Conservation (phyloP, 2,113 vertebrate genomes). For the Phycodurus eques region DNA sequence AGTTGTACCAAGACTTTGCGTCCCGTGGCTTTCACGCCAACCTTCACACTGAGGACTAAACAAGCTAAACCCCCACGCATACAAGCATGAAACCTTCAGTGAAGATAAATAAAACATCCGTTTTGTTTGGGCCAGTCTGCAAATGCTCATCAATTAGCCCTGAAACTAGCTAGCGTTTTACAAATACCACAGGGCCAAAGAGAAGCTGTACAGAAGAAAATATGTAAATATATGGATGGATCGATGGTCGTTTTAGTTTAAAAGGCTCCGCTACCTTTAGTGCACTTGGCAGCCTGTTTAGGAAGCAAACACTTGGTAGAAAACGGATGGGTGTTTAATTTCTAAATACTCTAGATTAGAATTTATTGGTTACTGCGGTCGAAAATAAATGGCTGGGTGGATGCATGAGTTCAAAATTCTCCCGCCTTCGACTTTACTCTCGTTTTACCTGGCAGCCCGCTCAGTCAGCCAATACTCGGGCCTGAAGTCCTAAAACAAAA, state of each 20-base stretch:
- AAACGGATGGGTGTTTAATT: too few relatives aligned
- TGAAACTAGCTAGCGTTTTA: neutral
- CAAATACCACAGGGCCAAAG: neutral
- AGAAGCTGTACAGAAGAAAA: too few relatives aligned
- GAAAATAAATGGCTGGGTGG: neutral
- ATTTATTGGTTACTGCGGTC: neutral
- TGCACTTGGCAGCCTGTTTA: too few relatives aligned
- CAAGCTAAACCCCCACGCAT: conserved; percentile 5
- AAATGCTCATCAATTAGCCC: neutral
- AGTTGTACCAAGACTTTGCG: conserved; percentile 33
- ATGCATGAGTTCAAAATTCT: neutral
- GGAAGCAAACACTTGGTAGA: too few relatives aligned
- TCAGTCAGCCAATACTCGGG: neutral
- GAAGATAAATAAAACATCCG: neutral
- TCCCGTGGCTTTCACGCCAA: conserved; percentile 45
- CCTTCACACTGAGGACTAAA: conserved; percentile 33
- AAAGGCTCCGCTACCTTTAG: too few relatives aligned
- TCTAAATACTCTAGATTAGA: too few relatives aligned
- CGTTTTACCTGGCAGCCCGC: neutral
- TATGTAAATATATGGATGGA: too few relatives aligned
- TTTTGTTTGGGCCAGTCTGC: neutral
- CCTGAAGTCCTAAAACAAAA: too few relatives aligned
- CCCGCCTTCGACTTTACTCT: neutral
- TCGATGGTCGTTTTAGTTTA: too few relatives aligned
- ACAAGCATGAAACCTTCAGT: neutral